A percentile compares a stretch with the other conserved stretches of the same genome.
These are phyloP conservation scores for Allobates femoralis DNA, from an alignment of 2,797 vertebrate species.

Conservation along the genomic window DNA sequence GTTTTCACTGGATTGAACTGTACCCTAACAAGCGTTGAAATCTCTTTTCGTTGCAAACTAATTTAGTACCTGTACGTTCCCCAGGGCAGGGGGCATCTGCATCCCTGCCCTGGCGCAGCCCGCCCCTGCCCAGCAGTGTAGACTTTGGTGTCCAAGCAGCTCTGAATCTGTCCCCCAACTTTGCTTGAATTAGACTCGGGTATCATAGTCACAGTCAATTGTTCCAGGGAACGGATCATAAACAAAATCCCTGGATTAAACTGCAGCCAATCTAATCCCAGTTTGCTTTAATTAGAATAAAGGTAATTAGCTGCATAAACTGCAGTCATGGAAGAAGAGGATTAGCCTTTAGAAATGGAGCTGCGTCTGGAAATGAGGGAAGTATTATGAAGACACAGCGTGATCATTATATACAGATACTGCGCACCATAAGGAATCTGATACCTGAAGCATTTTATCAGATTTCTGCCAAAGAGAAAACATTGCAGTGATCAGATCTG, in stretches of 20 bases:
- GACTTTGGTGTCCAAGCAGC: not conserved
- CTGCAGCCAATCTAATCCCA: not conserved
- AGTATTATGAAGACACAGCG: not conserved
- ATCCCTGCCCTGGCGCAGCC: too few species aligned
- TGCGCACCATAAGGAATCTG: too few species aligned
- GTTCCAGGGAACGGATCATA: not conserved
- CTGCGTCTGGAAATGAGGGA: not conserved
- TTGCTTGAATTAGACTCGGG: not conserved
- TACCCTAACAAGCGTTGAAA: too few species aligned
- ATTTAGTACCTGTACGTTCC: too few species aligned
- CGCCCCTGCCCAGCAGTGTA: too few species aligned
- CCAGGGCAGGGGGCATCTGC: too few species aligned
- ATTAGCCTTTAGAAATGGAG: not conserved
- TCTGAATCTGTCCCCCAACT: too few species aligned
- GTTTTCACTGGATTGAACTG: too few species aligned
- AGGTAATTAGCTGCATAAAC: conserved; percentile 1
- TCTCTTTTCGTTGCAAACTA: too few species aligned
- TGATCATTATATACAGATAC: not conserved
- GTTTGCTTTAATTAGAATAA: not conserved
- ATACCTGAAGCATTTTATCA: too few species aligned
- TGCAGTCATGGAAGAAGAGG: not conserved
- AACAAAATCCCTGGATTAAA: conserved; percentile 12
- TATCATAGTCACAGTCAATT: not conserved
- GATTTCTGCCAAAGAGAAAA: too few species aligned
- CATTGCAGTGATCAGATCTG: too few species aligned